Evolutionary conservation across 1,140 invertebrate genomes (phyloP), one percentile per base, ranked within the genome.

Genomic region (Liolophura sinensis): DNA sequence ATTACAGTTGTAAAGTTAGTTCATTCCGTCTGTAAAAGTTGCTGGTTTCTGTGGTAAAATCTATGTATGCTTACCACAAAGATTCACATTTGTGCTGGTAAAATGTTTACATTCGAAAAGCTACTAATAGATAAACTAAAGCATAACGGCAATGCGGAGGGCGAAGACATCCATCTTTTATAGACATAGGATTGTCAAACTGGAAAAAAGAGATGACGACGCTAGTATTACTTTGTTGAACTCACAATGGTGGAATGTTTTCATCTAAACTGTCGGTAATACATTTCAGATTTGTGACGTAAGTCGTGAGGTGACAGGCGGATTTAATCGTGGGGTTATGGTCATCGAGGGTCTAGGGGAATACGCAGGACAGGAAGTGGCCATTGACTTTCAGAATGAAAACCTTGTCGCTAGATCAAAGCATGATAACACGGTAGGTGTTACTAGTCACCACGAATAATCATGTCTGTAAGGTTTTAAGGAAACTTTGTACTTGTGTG

Each of bases 371-470:
- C 64, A 68, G 55, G 56, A 57, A 6, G 16, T 78, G 1, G 11
- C 57, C 27, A 65, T 82, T 15, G 77, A 80, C 24, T 82, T 82
- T 62, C 78, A 81, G 64, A 82, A 82, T 65, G 80, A 82, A 65
- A 78, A 78, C 61, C 65, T 82, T 16, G 61, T 81, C 47, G 77
- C 69, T 16, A 24, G 65, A 18, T 58, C 48, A 1, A 18, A 69
- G 22, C 60, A 60, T 5, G 31, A 40, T 40, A 40, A 40, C 9
- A 40, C 31, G 9, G 31, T 40, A 40, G 9, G 31, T 40, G 31
- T 40, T 40, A 9, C 31, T 9, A 40, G 31, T 40, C 9, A 5
- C 3, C 31, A 40, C 31, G 9, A 40, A 40, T 40, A 40, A 9
- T 40, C 3, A 40, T 9, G 31, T 9, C 3, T 40, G 31, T 5